phyloP scores from a whole-genome alignment of 2,888 invertebrate genomes.

The Vandiemenella viatica region DNA sequence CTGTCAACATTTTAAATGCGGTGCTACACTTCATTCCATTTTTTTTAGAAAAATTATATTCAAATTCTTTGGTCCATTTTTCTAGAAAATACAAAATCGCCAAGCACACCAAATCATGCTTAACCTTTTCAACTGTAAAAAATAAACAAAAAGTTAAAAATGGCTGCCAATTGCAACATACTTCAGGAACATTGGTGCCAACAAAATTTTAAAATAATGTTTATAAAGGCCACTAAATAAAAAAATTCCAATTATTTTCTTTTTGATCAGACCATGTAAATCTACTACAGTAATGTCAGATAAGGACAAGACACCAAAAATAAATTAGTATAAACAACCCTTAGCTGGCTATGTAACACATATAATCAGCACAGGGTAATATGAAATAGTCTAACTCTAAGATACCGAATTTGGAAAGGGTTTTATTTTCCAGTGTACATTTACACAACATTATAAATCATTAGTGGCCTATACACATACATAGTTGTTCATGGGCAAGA shows the following conservation, averaged over 20 bases:
- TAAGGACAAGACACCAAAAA: no score
- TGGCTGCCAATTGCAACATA: background rate
- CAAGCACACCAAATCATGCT: background rate
- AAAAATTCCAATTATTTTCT: background rate
- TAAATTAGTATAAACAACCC: no score
- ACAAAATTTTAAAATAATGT: background rate
- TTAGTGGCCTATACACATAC: no score
- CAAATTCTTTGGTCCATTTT: background rate
- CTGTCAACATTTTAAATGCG: background rate
- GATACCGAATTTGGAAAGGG: no score
- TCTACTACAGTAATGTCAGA: no score
- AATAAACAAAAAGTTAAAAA: background rate
- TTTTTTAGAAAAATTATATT: background rate
- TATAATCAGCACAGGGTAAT: no score
- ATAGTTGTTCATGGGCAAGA: no score
- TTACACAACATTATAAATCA: no score
- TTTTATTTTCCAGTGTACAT: no score
- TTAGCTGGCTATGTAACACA: no score
- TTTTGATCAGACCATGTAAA: no score
- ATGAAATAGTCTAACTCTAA: no score
- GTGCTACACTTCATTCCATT: background rate
- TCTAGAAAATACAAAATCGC: background rate
- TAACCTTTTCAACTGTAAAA: background rate
- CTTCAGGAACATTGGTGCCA: background rate
- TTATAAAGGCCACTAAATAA: background rate